A percentile compares a stretch with the other conserved stretches of the same genome.
phyloP scores from a whole-genome alignment of 2,888 invertebrate species.

The Drosophila nigricruria region DNA sequence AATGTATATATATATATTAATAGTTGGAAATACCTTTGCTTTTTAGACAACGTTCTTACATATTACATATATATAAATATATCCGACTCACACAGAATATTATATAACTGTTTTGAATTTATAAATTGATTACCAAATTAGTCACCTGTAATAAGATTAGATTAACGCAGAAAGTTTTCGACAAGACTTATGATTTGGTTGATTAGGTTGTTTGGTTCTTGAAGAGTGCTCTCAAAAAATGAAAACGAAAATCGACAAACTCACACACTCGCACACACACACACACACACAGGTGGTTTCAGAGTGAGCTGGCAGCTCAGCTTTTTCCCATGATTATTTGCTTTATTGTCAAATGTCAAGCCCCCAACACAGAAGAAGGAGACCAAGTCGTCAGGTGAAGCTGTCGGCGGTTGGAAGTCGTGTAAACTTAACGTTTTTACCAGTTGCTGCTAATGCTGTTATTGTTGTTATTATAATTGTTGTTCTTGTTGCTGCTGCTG shows the following conservation, averaged over 20 bases:
- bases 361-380: constrained; percentile 56
- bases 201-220: background rate
- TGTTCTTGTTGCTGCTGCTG: constrained; percentile 53
- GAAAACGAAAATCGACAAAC: constrained; percentile 43
- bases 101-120: no score
- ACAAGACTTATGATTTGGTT: background rate
- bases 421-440: constrained; percentile 78
- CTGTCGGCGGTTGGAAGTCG: constrained; percentile 62
- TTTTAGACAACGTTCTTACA: no score
- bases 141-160: no score
- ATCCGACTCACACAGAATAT: no score
- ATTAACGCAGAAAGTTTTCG: background rate
- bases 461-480: constrained; percentile 47
- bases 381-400: constrained; percentile 59
- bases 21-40: no score
- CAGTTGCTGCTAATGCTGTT: constrained; percentile 56
- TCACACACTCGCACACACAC: constrained; percentile 8
- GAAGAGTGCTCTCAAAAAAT: constrained; percentile 3
- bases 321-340: constrained; percentile 83
- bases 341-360: constrained; percentile 83
- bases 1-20: background rate
- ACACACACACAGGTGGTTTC: constrained; percentile 2
- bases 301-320: constrained; percentile 39
- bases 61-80: no score
- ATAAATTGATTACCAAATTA: no score